Base-by-base conservation (phyloP, 2,888 invertebrate species). In the Notocelia uddmanniana region DNA sequence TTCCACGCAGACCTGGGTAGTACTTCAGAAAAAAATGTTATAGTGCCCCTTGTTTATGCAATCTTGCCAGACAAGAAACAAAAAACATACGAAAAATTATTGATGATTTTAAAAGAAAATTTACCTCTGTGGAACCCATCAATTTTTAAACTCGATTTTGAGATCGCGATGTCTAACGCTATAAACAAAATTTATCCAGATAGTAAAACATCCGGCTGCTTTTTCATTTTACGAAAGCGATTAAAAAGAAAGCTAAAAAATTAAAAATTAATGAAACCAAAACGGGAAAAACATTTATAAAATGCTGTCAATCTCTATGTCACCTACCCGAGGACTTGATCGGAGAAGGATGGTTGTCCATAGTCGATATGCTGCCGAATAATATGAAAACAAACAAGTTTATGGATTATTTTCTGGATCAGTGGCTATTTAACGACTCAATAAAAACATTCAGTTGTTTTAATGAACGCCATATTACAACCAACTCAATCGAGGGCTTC, bases 91-190 rank as follows among this genome's bases (percentile, higher is more conserved):
- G n/a, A n/a, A n/a, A n/a, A n/a, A n/a, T 37, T 64, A 10, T 54
- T 64, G 37, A 37, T 21, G 52, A 34, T 64, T 54, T 64, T n/a
- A 54, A 64, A 55, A 66, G 54, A 66, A 8, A 66, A 66, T 55
- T 66, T 55, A 66, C 66, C 55, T 0, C 55, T 55, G 55, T 55
- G 66, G 66, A 66, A 66, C 54, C 66, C 66, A 55, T 55, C 26
- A 13, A 2, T 66, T 18, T 41, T 66, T 55, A 55, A 66, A 66
- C 9, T 55, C 2, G 66, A 55, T 66, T 66, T 54, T 55, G 52
- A n/a, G n/a, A n/a, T n/a, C n/a, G n/a, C n/a, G n/a, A n/a, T n/a
- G n/a, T n/a, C n/a, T n/a, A n/a, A n/a, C 15, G 63, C 50, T 13
- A 50, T 63, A 26, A 50, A 52, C 0, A 64, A 50, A 52, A 34